These are phyloP conservation scores for Paramormyrops kingsleyae DNA, from an alignment of 2,113 vertebrate species.

Conservation along the genomic window DNA sequence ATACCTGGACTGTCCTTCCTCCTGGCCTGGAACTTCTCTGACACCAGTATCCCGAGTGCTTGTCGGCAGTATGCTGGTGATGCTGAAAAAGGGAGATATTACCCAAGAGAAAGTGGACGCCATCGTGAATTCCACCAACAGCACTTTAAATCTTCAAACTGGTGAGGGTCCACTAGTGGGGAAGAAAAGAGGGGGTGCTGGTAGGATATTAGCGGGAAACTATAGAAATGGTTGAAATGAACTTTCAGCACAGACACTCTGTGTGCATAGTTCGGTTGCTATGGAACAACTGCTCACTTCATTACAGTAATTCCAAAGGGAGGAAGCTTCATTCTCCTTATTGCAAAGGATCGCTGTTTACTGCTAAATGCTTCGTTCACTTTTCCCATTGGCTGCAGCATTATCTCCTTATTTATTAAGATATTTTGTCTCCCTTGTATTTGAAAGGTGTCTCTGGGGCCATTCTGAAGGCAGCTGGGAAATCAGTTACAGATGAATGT, in stretches of 20 bases:
- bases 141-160: constrained; percentile 35
- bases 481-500: constrained; percentile 41
- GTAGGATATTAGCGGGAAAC: not conserved
- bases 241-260: not conserved
- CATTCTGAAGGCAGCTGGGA: constrained; percentile 43
- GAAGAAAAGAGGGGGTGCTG: not conserved
- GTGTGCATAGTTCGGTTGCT: not conserved
- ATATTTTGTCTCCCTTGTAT: not conserved
- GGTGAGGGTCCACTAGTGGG: constrained; percentile 31
- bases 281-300: not conserved
- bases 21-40: not conserved
- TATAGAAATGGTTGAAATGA: not conserved
- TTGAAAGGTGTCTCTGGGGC: constrained; percentile 47
- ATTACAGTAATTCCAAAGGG: not conserved
- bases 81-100: constrained; percentile 45
- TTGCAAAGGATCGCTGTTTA: not conserved
- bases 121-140: constrained; percentile 48
- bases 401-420: not conserved
- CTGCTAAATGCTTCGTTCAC: not conserved
- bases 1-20: not conserved
- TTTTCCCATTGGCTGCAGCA: not conserved
- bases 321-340: not conserved
- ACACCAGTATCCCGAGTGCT: constrained; percentile 20
- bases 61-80: constrained; percentile 33
- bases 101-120: constrained; percentile 43